Evolutionary conservation across 1,140 invertebrate species (phyloP), one percentile per base, ranked within the genome.

Genomic region (Drosophila tropicalis): DNA sequence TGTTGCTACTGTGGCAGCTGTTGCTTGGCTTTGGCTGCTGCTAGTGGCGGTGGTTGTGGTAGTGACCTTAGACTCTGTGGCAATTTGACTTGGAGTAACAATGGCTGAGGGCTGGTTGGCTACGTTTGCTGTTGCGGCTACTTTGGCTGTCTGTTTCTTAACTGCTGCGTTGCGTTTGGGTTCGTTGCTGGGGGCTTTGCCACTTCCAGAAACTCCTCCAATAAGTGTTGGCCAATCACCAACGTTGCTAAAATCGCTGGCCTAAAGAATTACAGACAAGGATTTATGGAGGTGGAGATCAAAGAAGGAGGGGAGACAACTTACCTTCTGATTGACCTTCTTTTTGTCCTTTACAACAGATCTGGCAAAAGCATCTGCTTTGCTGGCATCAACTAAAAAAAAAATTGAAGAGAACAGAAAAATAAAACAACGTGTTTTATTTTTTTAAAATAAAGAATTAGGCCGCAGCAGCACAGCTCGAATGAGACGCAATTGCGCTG

Each of bases 181-280:
- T 69, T 91, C 90, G 82, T 90, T 91, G 62, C 80, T 81, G 61
- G 87, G 80, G 72, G 90, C 81, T 90, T 91, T 91, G 80, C 86
- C 85, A 81, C 83, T 86, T 19, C 72, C 72, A 57, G 81, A 78
- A 81, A 81, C 73, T 47, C 85, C 90, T 41, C 90, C 90, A 70
- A 91, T 84, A 58, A 97, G 93, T 70, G 96, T 95, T 66, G 96
- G 96, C 96, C 96, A 97, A 92, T 97, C 95, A 67, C 94, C 94
- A 76, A 95, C 94, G 93, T 96, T 95, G 72, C 94, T 94, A 81
- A 96, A 95, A 91, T 95, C 94, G 91, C 94, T 95, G 57, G 95
- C 94, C 95, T 96, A 91, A 5, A 93, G 9, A 29, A 29, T 29
- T 29, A 1, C 6, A 25, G 22, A 25, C 22, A 25, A 25, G 22